Percentiles rank a stretch among this genome's conserved stretches.
phyloP scores from a whole-genome alignment of 2,797 vertebrate genomes.

The Chrosomus eos region DNA sequence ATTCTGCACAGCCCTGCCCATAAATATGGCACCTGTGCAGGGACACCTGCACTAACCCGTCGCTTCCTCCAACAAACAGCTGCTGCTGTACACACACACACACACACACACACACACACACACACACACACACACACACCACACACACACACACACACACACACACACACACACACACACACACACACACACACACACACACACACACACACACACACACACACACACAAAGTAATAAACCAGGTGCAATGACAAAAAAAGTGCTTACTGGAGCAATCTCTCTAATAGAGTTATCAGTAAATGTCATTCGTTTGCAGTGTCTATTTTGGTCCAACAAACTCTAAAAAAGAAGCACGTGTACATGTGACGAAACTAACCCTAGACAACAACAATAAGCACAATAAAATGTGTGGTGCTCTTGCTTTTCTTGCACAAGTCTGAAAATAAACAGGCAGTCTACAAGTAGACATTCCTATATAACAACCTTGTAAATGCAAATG shows the following conservation, averaged over 20 bases:
- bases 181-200: slow-evolving; percentile 73
- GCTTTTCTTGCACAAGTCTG: background rate
- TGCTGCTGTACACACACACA: slow-evolving; percentile 87
- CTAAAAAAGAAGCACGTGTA: background rate
- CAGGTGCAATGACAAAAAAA: slow-evolving; percentile 47
- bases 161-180: no score
- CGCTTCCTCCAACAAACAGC: slow-evolving; percentile 90
- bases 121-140: slow-evolving; percentile 72
- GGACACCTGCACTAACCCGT: slow-evolving; percentile 91
- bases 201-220: slow-evolving; percentile 69
- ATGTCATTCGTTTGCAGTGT: slow-evolving; percentile 19
- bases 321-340: slow-evolving; percentile 17
- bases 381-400: slow-evolving; percentile 43
- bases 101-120: no score
- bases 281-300: slow-evolving; percentile 37
- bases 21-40: slow-evolving; percentile 95
- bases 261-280: slow-evolving; percentile 42
- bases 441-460: background rate
- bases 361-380: slow-evolving; percentile 48
- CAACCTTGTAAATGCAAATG: background rate
- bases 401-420: slow-evolving; percentile 14
- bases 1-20: slow-evolving; percentile 94
- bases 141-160: slow-evolving; percentile 69
- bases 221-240: slow-evolving; percentile 48
- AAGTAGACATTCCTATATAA: background rate